Evolutionary conservation across 2,113 vertebrate genomes (phyloP).

Genomic region (Mastomys natalensis): DNA sequence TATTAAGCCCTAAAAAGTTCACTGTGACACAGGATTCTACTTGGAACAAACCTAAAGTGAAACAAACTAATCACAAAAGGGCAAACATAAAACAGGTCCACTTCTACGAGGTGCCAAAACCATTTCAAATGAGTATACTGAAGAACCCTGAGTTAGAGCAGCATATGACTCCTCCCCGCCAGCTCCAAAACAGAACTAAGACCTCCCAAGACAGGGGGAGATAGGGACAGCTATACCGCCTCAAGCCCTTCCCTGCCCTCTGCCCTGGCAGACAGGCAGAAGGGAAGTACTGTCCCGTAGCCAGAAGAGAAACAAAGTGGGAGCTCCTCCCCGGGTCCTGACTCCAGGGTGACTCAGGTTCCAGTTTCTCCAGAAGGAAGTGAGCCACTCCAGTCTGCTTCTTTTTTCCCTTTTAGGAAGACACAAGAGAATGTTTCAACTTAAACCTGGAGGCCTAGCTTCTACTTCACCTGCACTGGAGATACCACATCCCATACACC

Average conservation of each 20-base stretch:
- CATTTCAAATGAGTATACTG: neutral
- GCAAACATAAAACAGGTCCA: neutral
- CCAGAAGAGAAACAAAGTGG: neutral
- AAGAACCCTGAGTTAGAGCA: neutral
- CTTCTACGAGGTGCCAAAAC: neutral
- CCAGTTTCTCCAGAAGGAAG: slow-evolving; percentile 58
- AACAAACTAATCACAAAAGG: neutral
- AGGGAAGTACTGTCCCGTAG: neutral
- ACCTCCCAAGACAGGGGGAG: too few species aligned
- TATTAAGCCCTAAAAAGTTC: slow-evolving; percentile 17
- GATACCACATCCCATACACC: neutral
- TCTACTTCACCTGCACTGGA: neutral
- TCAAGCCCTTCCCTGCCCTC: neutral
- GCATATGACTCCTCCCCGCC: neutral
- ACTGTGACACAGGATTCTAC: neutral
- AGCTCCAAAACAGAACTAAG: neutral
- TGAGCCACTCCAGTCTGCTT: neutral
- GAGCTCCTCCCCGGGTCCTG: neutral
- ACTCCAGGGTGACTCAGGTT: slow-evolving; percentile 53
- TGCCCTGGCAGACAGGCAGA: neutral
- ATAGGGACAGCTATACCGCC: neutral
- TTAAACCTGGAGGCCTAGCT: neutral
- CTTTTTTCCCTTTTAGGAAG: slow-evolving; percentile 38
- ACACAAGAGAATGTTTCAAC: slow-evolving; percentile 65
- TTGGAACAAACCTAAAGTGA: neutral